Evolutionary conservation across 2,113 vertebrate genomes (phyloP).

Genomic region (Epinephelus cyanopodus): DNA sequence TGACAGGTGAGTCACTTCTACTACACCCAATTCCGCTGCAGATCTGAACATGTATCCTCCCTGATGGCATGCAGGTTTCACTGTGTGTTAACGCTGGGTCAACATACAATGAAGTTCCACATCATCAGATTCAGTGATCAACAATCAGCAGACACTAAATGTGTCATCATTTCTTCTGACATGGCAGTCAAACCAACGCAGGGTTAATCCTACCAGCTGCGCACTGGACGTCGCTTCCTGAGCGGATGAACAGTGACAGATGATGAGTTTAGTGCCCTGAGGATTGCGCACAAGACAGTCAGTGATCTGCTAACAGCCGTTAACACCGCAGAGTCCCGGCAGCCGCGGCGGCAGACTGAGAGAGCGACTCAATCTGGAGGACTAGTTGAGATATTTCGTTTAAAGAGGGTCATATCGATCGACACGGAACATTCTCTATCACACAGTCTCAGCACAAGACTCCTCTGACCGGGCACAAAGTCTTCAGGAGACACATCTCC

Average conservation of each 20-base stretch:
- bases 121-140: constrained; percentile 21
- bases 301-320: constrained; percentile 71
- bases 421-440: not conserved
- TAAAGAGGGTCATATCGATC: constrained; percentile 1
- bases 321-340: constrained; percentile 53
- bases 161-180: constrained; percentile 38
- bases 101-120: not conserved
- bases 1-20: not conserved
- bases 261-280: constrained; percentile 76
- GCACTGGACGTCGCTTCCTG: constrained; percentile 63
- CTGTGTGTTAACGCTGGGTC: not conserved
- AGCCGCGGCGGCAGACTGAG: constrained; percentile 40
- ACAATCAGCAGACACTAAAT: constrained; percentile 10
- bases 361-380: constrained; percentile 29
- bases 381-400: constrained; percentile 37
- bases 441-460: not conserved
- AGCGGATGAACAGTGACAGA: constrained; percentile 79
- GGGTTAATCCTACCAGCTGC: constrained; percentile 74
- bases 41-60: not conserved
- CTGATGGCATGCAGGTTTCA: not conserved
- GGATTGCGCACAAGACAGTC: constrained; percentile 76
- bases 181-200: constrained; percentile 44
- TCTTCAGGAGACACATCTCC: constrained; percentile 19
- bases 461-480: not conserved
- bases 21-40: not conserved